These are phyloP conservation scores for Camponotus floridanus DNA, from an alignment of 1,140 invertebrate species.

Conservation along the genomic window DNA sequence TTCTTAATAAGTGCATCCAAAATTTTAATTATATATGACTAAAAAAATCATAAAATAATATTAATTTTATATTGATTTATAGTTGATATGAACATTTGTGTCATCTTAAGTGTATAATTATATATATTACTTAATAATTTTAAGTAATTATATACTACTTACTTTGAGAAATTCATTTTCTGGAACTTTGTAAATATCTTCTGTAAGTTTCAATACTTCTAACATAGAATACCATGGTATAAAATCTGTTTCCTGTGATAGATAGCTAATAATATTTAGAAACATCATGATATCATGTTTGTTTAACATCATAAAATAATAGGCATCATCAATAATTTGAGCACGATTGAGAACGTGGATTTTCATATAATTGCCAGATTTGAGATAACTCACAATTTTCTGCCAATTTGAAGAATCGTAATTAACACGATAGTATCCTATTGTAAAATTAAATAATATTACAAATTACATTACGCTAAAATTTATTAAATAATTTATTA, in stretches of 20 bases:
- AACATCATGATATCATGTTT: conserved; percentile 86
- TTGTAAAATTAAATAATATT: not conserved
- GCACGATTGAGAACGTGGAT: conserved; percentile 91
- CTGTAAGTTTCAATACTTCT: conserved; percentile 48
- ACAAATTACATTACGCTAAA: not conserved
- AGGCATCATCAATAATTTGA: conserved; percentile 91
- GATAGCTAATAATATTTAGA: conserved; percentile 87
- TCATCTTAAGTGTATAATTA: too few species aligned
- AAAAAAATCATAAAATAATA: conserved; percentile 1
- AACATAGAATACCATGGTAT: conserved; percentile 87
- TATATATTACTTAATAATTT: too few species aligned
- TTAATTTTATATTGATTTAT: conserved; percentile 13
- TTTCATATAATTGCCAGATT: conserved; percentile 80
- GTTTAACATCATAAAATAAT: conserved; percentile 77
- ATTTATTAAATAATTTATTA: too few species aligned
- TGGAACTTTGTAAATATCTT: not conserved
- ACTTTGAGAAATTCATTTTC: not conserved
- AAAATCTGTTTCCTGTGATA: conserved; percentile 88
- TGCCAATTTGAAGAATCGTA: conserved; percentile 88
- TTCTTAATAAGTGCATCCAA: conserved; percentile 70
- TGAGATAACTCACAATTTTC: conserved; percentile 85
- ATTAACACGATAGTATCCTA: conserved; percentile 89
- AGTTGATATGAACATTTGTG: not conserved
- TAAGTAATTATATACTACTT: not conserved
- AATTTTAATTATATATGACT: conserved; percentile 70